Base-by-base conservation (phyloP, 2,888 invertebrate genomes). In the Melipona bicolor region DNA sequence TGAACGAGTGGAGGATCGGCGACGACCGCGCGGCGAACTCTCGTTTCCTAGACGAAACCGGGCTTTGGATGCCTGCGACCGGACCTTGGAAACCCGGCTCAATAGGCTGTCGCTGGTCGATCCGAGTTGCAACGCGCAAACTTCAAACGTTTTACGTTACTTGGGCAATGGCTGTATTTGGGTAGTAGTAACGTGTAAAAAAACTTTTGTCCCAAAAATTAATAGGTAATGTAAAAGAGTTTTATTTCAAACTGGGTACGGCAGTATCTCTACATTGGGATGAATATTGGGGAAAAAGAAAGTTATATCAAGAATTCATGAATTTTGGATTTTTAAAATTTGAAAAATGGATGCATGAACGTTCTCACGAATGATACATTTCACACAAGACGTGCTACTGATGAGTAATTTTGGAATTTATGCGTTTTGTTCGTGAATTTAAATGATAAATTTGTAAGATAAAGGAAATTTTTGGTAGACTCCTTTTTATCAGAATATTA, bases 1-100 rank as follows among this genome's bases (percentile, higher is more conserved):
- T 81, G 75, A 84, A 77, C 81, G 82, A 82, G 82, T 62, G 81
- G 81, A 65, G 81, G 70, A 67, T 80, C 64, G 36, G 81, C 82
- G 61, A 77, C 71, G 36, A 17, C 56, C 27, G 21, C 43, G 64
- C 49, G 6, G 68, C 64, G 78, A 81, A 81, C 65, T 77, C 19
- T 71, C n/a, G 69, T 71, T 71, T 77, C 70, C 70, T 71, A 54
- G 64, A 27, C 24, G n/a, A 36, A 27, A 17, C 54, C 9, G 4
- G 6, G 15, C 61, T 17, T 13, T 32, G 65, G 27, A 54, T 67
- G 43, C 74, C n/a, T 15, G 3, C 5, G 27, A 11, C 19, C 19
- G 4, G 5, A 3, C 13, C 19, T 68, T 15, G 27, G n/a, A 36
- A 27, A 17, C 54, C 9, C 2, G 6, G 15, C 61, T 24, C 15